phyloP scores from a whole-genome alignment of 2,888 invertebrate genomes.

The Standfussiana lucernea region DNA sequence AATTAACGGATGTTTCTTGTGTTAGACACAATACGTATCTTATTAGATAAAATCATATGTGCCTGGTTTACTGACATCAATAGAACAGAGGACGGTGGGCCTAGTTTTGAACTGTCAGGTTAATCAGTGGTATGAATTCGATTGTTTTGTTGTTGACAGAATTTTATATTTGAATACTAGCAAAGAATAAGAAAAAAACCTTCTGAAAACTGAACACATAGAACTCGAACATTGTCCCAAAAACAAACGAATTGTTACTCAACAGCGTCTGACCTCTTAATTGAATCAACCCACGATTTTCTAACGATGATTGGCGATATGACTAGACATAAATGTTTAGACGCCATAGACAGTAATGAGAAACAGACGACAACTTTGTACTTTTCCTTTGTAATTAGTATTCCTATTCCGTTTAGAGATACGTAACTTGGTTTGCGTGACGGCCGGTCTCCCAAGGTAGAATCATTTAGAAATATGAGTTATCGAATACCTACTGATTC shows the following conservation, averaged over 20 bases:
- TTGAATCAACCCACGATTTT: conserved; percentile 39
- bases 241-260: conserved; percentile 6
- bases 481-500: conserved; percentile 3
- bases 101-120: conserved; percentile 4
- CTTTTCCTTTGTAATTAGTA: conserved; percentile 82
- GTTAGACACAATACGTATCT: not conserved
- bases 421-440: conserved; percentile 58
- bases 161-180: not conserved
- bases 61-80: not conserved
- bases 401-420: conserved; percentile 72
- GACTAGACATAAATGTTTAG: conserved; percentile 41
- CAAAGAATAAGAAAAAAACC: not conserved
- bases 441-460: conserved; percentile 68
- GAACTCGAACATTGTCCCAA: not conserved
- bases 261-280: conserved; percentile 30
- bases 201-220: not conserved
- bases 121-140: conserved; percentile 6
- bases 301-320: conserved; percentile 44
- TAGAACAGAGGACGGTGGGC: not conserved
- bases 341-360: conserved; percentile 51
- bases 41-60: not conserved
- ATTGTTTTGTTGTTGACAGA: not conserved
- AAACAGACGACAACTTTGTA: conserved; percentile 56
- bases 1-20: conserved; percentile 31
- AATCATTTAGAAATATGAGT: conserved; percentile 65